Evolutionary conservation across 2,888 invertebrate species (phyloP).

Genomic region (Galeopsomyia nigrocyanea): DNA sequence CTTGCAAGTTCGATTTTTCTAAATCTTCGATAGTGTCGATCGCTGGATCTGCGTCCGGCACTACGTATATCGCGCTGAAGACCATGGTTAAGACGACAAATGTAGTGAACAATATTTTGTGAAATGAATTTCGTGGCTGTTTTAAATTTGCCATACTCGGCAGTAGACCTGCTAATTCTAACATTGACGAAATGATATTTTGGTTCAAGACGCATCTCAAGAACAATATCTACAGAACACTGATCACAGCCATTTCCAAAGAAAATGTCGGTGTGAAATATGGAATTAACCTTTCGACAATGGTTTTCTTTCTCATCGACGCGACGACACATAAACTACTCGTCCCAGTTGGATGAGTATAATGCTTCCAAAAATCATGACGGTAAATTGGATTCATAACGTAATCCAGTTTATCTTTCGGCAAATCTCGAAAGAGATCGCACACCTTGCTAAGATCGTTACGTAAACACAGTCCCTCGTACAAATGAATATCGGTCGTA

Average conservation of each 20-base stretch:
- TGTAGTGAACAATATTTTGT: not conserved
- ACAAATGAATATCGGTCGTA: not conserved
- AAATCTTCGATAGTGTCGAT: constrained; percentile 13
- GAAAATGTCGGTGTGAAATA: constrained; percentile 7
- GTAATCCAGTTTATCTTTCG: not conserved
- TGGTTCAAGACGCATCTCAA: constrained; percentile 2
- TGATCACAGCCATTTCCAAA: not conserved
- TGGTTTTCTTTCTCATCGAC: not conserved
- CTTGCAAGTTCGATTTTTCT: constrained; percentile 1
- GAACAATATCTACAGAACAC: not conserved
- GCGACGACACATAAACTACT: constrained; percentile 5
- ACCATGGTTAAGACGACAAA: constrained; percentile 5
- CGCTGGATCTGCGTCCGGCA: not conserved
- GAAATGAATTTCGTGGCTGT: not conserved
- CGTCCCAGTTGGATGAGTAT: not conserved
- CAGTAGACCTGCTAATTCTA: constrained; percentile 8
- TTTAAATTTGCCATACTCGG: not conserved
- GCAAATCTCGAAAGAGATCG: constrained; percentile 13
- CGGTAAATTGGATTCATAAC: constrained; percentile 2
- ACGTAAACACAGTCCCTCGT: not conserved
- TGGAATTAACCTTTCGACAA: not conserved
- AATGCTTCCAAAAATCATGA: constrained; percentile 8
- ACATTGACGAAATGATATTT: not conserved
- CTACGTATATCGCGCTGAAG: constrained; percentile 5
- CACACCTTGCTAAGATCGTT: not conserved